These are phyloP conservation scores for Rotaria socialis DNA, from an alignment of 2,888 invertebrate species.

Conservation along the genomic window DNA sequence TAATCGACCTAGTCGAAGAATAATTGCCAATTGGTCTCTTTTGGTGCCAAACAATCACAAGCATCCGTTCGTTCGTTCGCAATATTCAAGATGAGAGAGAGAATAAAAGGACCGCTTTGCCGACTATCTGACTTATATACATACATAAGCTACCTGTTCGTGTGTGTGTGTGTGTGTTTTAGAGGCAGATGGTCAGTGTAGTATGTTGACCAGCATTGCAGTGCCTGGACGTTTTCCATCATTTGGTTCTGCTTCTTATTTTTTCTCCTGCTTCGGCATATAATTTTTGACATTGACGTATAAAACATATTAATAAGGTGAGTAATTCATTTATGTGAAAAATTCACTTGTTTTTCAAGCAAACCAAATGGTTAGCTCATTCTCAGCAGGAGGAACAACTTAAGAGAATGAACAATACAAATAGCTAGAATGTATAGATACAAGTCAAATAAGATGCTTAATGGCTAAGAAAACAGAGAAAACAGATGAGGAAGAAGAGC, in stretches of 20 bases:
- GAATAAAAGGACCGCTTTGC: neutral
- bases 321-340: neutral
- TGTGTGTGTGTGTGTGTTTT: neutral
- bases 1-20: neutral
- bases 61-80: neutral
- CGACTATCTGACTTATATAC: neutral
- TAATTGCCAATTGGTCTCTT: neutral
- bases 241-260: neutral
- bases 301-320: neutral
- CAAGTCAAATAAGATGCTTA: neutral
- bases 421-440: neutral
- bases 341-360: neutral
- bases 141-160: neutral
- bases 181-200: neutral
- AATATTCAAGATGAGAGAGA: neutral
- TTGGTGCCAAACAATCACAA: neutral
- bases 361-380: neutral
- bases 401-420: neutral
- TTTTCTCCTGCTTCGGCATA: no score
- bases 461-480: neutral
- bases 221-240: neutral
- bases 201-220: neutral
- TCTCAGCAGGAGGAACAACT: neutral
- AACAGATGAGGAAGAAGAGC: neutral
- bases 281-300: neutral